A percentile compares a stretch with the other conserved stretches of the same genome.
Evolutionary conservation across 2,797 vertebrate species (phyloP).

Genomic region (Pseudochaenichthys georgianus): DNA sequence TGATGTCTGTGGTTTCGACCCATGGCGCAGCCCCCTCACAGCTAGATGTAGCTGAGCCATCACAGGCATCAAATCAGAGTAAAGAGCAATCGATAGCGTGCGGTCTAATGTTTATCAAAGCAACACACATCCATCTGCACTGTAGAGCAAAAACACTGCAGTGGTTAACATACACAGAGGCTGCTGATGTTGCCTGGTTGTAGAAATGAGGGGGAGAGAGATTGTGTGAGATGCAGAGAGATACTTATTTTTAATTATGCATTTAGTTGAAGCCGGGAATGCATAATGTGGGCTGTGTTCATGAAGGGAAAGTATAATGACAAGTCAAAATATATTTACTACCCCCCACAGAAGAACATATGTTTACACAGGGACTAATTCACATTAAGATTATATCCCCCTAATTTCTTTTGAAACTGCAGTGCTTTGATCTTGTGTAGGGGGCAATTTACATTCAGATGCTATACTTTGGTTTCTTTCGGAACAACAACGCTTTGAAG

Average conservation of each 20-base stretch:
- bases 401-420: constrained; percentile 47
- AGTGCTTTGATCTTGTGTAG: constrained; percentile 51
- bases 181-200: constrained; percentile 19
- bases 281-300: constrained; percentile 48
- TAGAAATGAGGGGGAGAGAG: constrained; percentile 30
- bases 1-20: constrained; percentile 67
- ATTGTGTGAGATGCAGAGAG: constrained; percentile 60
- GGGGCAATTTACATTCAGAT: constrained; percentile 38
- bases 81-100: constrained; percentile 71
- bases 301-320: constrained; percentile 63
- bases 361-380: constrained; percentile 50
- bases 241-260: constrained; percentile 74
- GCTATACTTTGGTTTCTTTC: constrained; percentile 29
- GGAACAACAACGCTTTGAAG: constrained; percentile 60
- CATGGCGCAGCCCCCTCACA: constrained; percentile 48
- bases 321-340: constrained; percentile 63
- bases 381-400: constrained; percentile 30
- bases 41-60: constrained; percentile 61
- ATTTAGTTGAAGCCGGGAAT: constrained; percentile 66
- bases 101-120: constrained; percentile 71
- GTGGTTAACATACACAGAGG: constrained; percentile 26
- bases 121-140: constrained; percentile 55
- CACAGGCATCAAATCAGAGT: constrained; percentile 73
- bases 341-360: constrained; percentile 34
- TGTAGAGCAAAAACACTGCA: constrained; percentile 46